A percentile compares a stretch with the other conserved stretches of the same genome.
These are phyloP conservation scores for Chrysocyon brachyurus DNA, from an alignment of 2,797 vertebrate genomes.

Conservation along the genomic window DNA sequence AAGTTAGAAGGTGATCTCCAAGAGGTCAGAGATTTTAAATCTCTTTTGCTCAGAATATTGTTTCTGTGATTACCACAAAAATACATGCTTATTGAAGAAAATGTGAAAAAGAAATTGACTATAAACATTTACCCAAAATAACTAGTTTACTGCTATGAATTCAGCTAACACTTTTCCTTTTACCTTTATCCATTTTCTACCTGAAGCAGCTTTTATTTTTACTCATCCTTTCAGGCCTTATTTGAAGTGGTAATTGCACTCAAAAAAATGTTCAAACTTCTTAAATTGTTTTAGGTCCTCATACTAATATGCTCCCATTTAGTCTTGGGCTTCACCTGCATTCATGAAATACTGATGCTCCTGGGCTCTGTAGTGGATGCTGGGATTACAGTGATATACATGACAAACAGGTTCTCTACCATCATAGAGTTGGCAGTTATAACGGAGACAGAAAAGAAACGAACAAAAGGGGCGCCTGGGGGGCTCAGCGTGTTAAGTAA, in stretches of 20 bases:
- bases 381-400: not conserved
- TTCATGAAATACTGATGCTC: conserved; percentile 43
- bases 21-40: conserved; percentile 19
- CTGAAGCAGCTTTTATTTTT: not conserved
- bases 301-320: not conserved
- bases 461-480: not conserved
- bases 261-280: conserved; percentile 11
- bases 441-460: conserved; percentile 19
- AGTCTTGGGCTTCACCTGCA: not conserved
- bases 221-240: not conserved
- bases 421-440: not conserved
- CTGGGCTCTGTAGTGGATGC: not conserved
- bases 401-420: not conserved
- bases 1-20: not conserved
- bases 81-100: conserved; percentile 19
- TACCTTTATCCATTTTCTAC: not conserved
- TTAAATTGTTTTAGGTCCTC: not conserved
- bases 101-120: not conserved
- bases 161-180: not conserved
- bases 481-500: no score
- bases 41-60: not conserved
- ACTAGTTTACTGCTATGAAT: not conserved
- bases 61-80: conserved; percentile 51
- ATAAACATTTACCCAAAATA: not conserved
- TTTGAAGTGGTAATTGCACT: conserved; percentile 7